A percentile compares a stretch with the other conserved stretches of the same genome.
phyloP scores from a whole-genome alignment of 2,888 invertebrate species.

The Sphaerophoria rueppellii region DNA sequence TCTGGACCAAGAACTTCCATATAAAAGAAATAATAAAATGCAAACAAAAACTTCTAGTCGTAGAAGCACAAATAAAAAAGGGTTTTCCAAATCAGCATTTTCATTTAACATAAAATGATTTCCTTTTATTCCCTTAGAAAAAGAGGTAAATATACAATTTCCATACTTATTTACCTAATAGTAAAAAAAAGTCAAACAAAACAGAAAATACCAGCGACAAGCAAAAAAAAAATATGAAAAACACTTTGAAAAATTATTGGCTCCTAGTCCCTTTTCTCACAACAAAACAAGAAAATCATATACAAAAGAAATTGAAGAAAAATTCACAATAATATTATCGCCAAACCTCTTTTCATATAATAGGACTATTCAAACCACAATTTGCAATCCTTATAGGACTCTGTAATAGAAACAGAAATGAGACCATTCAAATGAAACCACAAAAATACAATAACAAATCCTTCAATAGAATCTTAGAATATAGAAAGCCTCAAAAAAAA shows the following conservation, averaged over 20 bases:
- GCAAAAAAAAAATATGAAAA: conserved; percentile 38
- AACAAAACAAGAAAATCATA: not conserved
- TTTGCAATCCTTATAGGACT: conserved; percentile 26
- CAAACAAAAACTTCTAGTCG: no score
- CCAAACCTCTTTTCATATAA: conserved; percentile 41
- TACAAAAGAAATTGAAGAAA: not conserved
- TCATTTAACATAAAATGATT: not conserved
- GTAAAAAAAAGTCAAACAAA: conserved; percentile 2
- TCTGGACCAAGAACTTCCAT: no score
- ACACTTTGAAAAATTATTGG: conserved; percentile 38
- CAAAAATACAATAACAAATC: conserved; percentile 31
- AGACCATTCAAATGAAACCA: conserved; percentile 34
- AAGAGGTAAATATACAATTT: not conserved
- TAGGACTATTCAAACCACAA: conserved; percentile 49
- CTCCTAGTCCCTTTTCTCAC: not conserved
- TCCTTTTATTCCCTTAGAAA: not conserved
- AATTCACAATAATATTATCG: conserved; percentile 40
- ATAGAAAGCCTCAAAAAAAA: not conserved
- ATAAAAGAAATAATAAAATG: no score
- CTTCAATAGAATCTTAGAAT: conserved; percentile 26
- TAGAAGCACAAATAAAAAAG: not conserved
- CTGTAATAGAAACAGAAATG: not conserved
- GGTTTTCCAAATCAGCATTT: conserved; percentile 27
- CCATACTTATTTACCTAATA: not conserved
- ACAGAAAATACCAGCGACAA: not conserved